These are phyloP conservation scores for Scaptomyza tumidula DNA, from an alignment of 2,888 invertebrate genomes.

Conservation along the genomic window DNA sequence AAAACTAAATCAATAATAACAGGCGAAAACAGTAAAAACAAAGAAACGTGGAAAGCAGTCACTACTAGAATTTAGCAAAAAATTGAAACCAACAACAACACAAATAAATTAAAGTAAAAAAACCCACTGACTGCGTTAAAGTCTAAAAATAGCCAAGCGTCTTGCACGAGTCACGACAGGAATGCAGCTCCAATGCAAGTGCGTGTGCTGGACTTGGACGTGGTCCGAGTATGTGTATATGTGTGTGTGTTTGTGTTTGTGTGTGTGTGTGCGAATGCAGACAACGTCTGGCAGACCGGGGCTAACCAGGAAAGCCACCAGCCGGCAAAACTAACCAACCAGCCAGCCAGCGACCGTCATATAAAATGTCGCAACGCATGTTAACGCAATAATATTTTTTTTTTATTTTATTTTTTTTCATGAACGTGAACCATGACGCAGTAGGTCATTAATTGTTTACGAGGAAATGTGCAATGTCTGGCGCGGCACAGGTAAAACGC, in stretches of 20 bases:
- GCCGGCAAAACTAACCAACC: constrained; percentile 16
- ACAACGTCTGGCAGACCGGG: constrained; percentile 64
- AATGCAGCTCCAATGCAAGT: constrained; percentile 72
- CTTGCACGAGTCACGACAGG: constrained; percentile 63
- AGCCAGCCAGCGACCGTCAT: constrained; percentile 42
- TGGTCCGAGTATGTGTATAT: constrained; percentile 18
- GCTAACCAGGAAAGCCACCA: constrained; percentile 55
- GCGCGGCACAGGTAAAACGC: constrained; percentile 25
- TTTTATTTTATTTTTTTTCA: constrained; percentile 5
- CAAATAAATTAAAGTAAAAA: constrained; percentile 28
- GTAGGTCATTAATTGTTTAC: constrained; percentile 77
- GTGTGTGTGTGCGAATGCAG: constrained; percentile 46
- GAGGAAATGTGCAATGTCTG: constrained; percentile 47
- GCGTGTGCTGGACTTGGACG: constrained; percentile 42
- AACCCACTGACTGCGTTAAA: constrained; percentile 63
- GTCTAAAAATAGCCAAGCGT: constrained; percentile 69
- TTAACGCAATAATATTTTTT: constrained; percentile 68
- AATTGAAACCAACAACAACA: not conserved
- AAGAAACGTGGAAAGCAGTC: constrained; percentile 19
- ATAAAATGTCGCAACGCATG: constrained; percentile 74
- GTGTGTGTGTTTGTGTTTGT: constrained; percentile 14
- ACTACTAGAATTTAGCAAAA: constrained; percentile 8
- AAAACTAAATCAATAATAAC: constrained; percentile 60
- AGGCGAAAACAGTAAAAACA: constrained; percentile 19
- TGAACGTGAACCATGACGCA: constrained; percentile 68